Base-by-base conservation (phyloP, 2,797 vertebrate species). In the Euphonia xanthogaster region DNA sequence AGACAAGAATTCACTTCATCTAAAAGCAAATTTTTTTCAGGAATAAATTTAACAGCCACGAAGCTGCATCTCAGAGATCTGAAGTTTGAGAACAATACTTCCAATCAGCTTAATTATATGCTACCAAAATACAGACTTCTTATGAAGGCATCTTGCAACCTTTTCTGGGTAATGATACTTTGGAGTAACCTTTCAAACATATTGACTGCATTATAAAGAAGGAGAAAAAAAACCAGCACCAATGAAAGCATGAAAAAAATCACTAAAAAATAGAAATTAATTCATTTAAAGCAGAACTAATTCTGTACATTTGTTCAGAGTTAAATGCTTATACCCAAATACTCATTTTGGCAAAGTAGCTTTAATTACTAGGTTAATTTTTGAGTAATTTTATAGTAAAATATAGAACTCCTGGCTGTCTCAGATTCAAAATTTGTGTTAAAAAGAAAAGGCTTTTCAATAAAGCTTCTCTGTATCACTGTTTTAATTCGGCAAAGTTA, bases 101-200 rank as follows among this genome's bases (percentile, higher is more conserved):
- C 57, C 57, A 95, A 80, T 96, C 87, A 94, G 20, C 23, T 35
- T 96, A 94, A 94, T 94, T 90, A 88, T 54, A 72, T n/a, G 28
- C 40, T 72, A 58, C 47, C n/a, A 68, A 93, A 90, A 71, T 84
- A 76, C 15, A 75, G 16, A 73, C n/a, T 45, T 90, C 30, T 55
- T 67, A 30, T 40, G 31, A 82, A 93, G 35, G 12, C 27, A 45
- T 85, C 33, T 37, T 66, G 20, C 65, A 73, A 65, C 10, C 47
- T 94, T 91, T 86, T 88, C 83, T 20, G 15, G 37, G 58, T 86
- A 88, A 86, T 30, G 31, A 54, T 54, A 50, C 61, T 86, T 78
- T n/a, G 30, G 24, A 93, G 48, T 68, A 93, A 68, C 33, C 27
- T 87, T 74, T 58, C n/a, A 53, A 39, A 37, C 10, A 54, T 16